Conservation (phyloP, 2,888 invertebrate genomes). For the Furcula furcula region DNA sequence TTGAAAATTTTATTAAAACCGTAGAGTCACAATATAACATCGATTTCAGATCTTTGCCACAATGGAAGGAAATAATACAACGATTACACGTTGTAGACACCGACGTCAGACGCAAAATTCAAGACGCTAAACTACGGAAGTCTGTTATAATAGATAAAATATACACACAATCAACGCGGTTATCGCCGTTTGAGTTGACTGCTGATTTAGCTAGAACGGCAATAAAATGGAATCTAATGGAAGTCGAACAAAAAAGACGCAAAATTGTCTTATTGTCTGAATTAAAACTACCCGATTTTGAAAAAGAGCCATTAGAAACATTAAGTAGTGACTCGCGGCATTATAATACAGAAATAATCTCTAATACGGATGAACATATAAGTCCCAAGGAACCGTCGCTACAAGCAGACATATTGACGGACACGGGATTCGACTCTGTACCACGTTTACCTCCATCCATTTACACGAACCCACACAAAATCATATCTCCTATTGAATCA, state of each 20-base stretch:
- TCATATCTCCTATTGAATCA: slow-evolving; percentile 43
- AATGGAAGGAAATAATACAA: slow-evolving; percentile 55
- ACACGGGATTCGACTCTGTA: slow-evolving; percentile 12
- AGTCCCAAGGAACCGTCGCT: slow-evolving; percentile 3
- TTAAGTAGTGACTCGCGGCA: slow-evolving; percentile 20
- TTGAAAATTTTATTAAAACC: slow-evolving; percentile 49
- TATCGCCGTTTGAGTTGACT: slow-evolving; percentile 59
- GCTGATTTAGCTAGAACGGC: slow-evolving; percentile 51
- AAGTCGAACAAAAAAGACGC: slow-evolving; percentile 19
- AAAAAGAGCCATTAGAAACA: slow-evolving; percentile 16
- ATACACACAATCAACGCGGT: slow-evolving; percentile 43
- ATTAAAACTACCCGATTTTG: slow-evolving; percentile 1
- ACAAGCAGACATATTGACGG: slow-evolving; percentile 23
- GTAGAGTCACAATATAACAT: slow-evolving; percentile 50
- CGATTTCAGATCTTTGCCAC: slow-evolving; percentile 51
- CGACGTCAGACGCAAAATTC: slow-evolving; percentile 46
- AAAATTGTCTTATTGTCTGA: slow-evolving; percentile 8
- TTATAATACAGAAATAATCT: slow-evolving; percentile 49
- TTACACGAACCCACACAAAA: slow-evolving; percentile 50
- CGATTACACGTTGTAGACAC: slow-evolving; percentile 41
- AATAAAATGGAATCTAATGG: slow-evolving; percentile 43
- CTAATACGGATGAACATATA: not conserved
- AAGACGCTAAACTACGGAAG: slow-evolving; percentile 48
- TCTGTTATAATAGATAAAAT: slow-evolving; percentile 54
- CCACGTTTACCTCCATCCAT: slow-evolving; percentile 40